A percentile compares a stretch with the other conserved stretches of the same genome.
phyloP scores from a whole-genome alignment of 2,888 invertebrate species.

The Rosalia funebris region DNA sequence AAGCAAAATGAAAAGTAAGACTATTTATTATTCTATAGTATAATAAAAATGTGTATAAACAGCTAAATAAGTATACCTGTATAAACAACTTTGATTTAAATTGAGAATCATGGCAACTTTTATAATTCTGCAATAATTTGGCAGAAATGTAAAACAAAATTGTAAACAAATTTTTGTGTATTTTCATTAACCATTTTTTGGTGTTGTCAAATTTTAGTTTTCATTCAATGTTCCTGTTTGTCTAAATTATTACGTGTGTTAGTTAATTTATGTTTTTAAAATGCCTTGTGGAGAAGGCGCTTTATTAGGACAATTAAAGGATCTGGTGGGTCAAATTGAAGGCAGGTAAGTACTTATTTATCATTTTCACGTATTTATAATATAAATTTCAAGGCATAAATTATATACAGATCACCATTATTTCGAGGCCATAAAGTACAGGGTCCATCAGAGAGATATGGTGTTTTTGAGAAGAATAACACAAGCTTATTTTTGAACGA shows the following conservation, averaged over 20 bases:
- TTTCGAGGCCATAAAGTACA: too few species aligned
- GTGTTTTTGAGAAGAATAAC: too few species aligned
- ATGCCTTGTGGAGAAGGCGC: constrained; percentile 35
- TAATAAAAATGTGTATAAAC: too few species aligned
- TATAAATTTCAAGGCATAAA: too few species aligned
- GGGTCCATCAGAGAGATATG: too few species aligned
- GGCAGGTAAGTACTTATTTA: constrained; percentile 33
- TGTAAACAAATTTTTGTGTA: constrained; percentile 36
- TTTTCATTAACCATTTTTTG: constrained; percentile 29
- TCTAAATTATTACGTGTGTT: constrained; percentile 33
- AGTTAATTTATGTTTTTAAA: constrained; percentile 7
- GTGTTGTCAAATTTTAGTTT: constrained; percentile 37
- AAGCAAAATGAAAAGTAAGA: too few species aligned
- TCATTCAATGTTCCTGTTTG: constrained; percentile 28
- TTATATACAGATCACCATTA: too few species aligned
- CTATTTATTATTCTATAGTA: too few species aligned
- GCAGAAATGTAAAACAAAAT: constrained; percentile 33
- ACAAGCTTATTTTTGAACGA: too few species aligned
- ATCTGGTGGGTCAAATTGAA: constrained; percentile 32
- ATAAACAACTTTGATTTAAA: too few species aligned
- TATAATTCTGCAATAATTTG: neutral
- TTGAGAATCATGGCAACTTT: constrained; percentile 7
- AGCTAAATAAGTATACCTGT: too few species aligned
- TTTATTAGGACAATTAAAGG: constrained; percentile 28
- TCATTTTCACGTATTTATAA: too few species aligned